A percentile compares a stretch with the other conserved stretches of the same genome.
Evolutionary conservation across 2,797 vertebrate species (phyloP).

Genomic region (Arnoldichthys spilopterus): DNA sequence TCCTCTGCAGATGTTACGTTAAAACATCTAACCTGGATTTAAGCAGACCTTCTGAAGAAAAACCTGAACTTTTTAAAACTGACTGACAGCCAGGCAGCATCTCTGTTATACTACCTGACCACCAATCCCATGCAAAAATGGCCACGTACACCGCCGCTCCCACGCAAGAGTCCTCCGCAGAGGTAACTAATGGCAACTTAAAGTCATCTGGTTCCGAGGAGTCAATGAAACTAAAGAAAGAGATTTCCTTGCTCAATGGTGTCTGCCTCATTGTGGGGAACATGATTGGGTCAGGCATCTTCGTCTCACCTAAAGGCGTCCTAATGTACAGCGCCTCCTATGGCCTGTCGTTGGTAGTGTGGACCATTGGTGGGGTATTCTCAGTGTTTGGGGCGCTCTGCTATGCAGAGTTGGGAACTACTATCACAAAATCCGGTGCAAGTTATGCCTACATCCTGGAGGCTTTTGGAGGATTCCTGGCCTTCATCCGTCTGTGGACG

Average conservation of each 20-base stretch:
- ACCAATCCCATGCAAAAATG: slow-evolving; percentile 65
- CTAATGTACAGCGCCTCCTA: slow-evolving; percentile 90
- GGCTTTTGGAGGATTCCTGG: slow-evolving; percentile 87
- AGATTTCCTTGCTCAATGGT: slow-evolving; percentile 91
- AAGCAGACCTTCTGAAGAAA: slow-evolving; percentile 25
- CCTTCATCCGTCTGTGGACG: slow-evolving; percentile 92
- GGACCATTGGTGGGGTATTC: slow-evolving; percentile 89
- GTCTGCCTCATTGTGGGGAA: slow-evolving; percentile 93
- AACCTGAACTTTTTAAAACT: slow-evolving; percentile 23
- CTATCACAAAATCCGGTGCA: slow-evolving; percentile 93
- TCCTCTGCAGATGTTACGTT: slow-evolving; percentile 71
- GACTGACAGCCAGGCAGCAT: slow-evolving; percentile 34
- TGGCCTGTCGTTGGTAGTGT: slow-evolving; percentile 88
- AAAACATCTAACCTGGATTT: slow-evolving; percentile 53
- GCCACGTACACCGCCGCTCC: slow-evolving; percentile 67
- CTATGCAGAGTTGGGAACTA: slow-evolving; percentile 93
- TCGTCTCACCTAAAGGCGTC: slow-evolving; percentile 92
- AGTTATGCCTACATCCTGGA: slow-evolving; percentile 95
- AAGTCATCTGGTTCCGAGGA: slow-evolving; percentile 62
- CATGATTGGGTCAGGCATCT: slow-evolving; percentile 96
- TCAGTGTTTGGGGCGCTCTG: slow-evolving; percentile 91
- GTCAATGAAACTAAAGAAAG: slow-evolving; percentile 89
- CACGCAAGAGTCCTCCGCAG: slow-evolving; percentile 50
- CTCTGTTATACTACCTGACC: neutral
- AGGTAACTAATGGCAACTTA: slow-evolving; percentile 63